Conservation (phyloP, 1,140 invertebrate species). For the Aphelenchoides avenae region DNA sequence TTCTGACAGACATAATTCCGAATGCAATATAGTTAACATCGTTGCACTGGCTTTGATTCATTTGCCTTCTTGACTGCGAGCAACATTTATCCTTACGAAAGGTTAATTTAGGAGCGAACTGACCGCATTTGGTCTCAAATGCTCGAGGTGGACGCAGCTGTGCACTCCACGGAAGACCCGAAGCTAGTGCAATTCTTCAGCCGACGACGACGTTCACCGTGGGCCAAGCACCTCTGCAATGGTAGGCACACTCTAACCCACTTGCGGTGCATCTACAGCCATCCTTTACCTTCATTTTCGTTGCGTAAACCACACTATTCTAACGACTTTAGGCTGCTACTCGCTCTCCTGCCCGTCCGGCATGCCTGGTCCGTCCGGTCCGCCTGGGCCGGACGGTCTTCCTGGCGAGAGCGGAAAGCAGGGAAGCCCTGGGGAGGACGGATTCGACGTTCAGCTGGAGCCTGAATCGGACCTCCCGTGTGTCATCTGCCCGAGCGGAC, state of each 20-base stretch:
- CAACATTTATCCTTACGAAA: background rate
- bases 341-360: constrained; percentile 21
- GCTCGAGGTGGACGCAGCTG: constrained; percentile 62
- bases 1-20: too few species aligned
- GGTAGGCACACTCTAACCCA: too few species aligned
- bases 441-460: constrained; percentile 34
- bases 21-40: too few species aligned
- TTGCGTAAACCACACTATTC: background rate
- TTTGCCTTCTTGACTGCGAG: background rate
- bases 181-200: constrained; percentile 11
- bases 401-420: constrained; percentile 34
- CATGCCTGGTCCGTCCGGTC: constrained; percentile 30
- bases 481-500: constrained; percentile 35
- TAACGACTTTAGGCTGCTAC: constrained; percentile 21
- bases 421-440: constrained; percentile 30
- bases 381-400: constrained; percentile 27
- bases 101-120: constrained; percentile 4
- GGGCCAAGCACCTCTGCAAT: constrained; percentile 25
- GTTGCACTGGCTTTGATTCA: too few species aligned
- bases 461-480: constrained; percentile 37
- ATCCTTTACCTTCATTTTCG: background rate
- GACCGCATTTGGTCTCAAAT: constrained; percentile 65
- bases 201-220: constrained; percentile 6
- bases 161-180: constrained; percentile 50
- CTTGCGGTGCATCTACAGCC: too few species aligned